Evolutionary conservation across 1,140 invertebrate species (phyloP), one percentile per base, ranked within the genome.

Genomic region (Portunus trituberculatus): DNA sequence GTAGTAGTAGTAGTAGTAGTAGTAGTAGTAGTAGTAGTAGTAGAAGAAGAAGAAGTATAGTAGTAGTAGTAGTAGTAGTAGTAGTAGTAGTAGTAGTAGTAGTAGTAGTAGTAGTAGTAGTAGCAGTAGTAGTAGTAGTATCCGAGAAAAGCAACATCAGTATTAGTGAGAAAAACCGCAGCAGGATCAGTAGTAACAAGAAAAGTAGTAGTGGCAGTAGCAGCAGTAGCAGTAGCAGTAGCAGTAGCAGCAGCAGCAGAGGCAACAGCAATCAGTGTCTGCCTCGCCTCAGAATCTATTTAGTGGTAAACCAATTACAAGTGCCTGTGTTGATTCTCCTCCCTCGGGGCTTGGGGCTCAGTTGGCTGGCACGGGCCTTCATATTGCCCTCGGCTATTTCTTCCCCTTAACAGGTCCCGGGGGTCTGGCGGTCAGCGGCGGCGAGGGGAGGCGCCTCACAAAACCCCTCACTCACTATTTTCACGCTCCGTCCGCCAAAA

Each of bases 401-500:
- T 94, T 94, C 87, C 59, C 93, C 88, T 91, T 90, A 94, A 94
- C 52, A 16, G 86, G 87, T 82, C 87, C 87, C 88, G 52, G 48
- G 93, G 88, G 88, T 20, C 67, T n/a, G 16, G 67, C 90, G 93
- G 93, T 94, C 87, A 94, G 88, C 86, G 16, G 93, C 16, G 25
- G 31, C 31, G 59, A 83, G 88, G 93, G 59, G 87, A 82, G 39
- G 67, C 39, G 67, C 32, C n/a, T 12, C 59, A 91, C 67, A 83
- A 83, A 94, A 94, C 88, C 83, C 67, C 86, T 89, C 59, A 93
- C 92, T 87, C 92, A 93, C 92, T 93, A 93, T 93, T 93, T 93
- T 87, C 92, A 93, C 92, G 92, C 92, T 46, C 92, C 86, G 16
- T 48, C 45, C 92, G 83, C 92, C 46, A 87, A 83, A 94, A 94